Conservation (phyloP, 2,888 invertebrate species). For the Lissocephala sabroskyi region DNA sequence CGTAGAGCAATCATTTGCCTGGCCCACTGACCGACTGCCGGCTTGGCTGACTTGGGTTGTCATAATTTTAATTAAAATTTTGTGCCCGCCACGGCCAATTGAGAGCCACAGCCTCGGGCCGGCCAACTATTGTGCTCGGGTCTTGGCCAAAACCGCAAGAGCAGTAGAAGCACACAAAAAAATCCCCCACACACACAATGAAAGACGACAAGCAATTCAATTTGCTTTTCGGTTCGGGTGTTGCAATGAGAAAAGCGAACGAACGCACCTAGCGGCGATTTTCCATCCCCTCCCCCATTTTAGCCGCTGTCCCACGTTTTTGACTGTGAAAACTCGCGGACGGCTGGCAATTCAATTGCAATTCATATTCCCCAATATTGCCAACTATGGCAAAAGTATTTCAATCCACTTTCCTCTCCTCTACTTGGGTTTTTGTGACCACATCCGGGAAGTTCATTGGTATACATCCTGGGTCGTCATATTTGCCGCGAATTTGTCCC, state of each 20-base stretch:
- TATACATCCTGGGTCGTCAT: constrained; percentile 49
- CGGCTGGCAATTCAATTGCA: constrained; percentile 17
- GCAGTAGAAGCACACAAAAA: too few relatives aligned
- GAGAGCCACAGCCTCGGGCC: constrained; percentile 2
- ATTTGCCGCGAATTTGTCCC: constrained; percentile 35
- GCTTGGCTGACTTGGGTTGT: constrained; percentile 4
- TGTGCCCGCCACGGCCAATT: background rate
- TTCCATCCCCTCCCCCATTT: too few relatives aligned
- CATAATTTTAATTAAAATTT: constrained; percentile 42
- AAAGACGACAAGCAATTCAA: constrained; percentile 18
- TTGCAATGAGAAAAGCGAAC: background rate
- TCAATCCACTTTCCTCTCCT: background rate
- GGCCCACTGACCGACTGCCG: too few relatives aligned
- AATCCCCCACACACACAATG: too few relatives aligned
- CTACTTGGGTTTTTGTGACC: constrained; percentile 3
- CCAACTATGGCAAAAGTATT: background rate
- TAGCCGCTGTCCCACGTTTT: too few relatives aligned
- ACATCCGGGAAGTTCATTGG: constrained; percentile 48
- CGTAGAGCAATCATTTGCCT: too few relatives aligned
- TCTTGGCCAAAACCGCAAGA: too few relatives aligned
- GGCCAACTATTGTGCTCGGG: background rate
- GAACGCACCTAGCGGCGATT: too few relatives aligned
- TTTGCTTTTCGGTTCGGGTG: constrained; percentile 23
- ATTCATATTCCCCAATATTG: constrained; percentile 7
- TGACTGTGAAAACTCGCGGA: too few relatives aligned